A percentile compares a stretch with the other conserved stretches of the same genome.
phyloP scores from a whole-genome alignment of 2,113 vertebrate genomes.

The Orcinus orca region DNA sequence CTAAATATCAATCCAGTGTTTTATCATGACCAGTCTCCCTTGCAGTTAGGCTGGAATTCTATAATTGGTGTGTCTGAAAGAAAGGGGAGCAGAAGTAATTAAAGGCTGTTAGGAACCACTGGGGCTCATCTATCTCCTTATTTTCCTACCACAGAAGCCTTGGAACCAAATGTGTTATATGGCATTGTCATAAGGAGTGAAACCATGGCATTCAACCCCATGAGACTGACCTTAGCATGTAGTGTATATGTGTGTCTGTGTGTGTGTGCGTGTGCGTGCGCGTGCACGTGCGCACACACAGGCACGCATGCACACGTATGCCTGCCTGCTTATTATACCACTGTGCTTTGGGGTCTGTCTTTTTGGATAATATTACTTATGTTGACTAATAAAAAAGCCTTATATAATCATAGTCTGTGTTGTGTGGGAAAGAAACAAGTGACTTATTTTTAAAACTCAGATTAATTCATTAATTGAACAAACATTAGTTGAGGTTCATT shows the following conservation, averaged over 20 bases:
- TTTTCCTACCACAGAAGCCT: background rate
- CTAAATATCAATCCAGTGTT: background rate
- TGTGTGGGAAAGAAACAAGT: background rate
- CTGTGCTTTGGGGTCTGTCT: background rate
- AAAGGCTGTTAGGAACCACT: background rate
- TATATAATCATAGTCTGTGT: background rate
- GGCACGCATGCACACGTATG: accelerated
- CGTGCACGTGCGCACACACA: accelerated
- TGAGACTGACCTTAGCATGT: background rate
- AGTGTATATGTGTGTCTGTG: background rate
- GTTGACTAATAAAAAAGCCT: background rate
- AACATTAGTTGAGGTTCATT: background rate
- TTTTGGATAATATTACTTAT: background rate
- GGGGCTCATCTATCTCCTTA: background rate
- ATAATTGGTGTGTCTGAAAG: background rate
- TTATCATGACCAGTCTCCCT: background rate
- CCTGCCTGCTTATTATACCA: background rate
- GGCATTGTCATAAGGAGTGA: accelerated
- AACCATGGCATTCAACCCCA: background rate
- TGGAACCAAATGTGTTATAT: background rate
- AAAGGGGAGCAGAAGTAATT: background rate
- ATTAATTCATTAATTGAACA: background rate
- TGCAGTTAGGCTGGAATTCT: background rate
- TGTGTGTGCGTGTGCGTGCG: accelerated
- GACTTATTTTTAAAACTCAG: background rate